Conservation (phyloP, 2,113 vertebrate species). For the Anoura caudifer region DNA sequence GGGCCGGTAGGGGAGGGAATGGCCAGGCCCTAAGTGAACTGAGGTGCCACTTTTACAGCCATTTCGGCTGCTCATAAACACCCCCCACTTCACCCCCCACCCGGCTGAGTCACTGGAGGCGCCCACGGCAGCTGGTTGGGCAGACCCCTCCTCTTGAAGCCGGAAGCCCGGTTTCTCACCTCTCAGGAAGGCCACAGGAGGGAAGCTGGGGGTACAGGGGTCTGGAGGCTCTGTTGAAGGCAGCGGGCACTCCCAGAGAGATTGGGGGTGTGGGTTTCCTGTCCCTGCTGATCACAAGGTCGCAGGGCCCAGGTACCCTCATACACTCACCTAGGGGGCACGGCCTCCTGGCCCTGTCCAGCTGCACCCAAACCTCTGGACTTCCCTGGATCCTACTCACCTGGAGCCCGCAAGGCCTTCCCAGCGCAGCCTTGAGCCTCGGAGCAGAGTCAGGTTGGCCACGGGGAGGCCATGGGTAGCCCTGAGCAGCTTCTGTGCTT, state of each 20-base stretch:
- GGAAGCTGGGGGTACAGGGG: background rate
- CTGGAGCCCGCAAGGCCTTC: constrained; percentile 13
- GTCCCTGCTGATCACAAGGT: background rate
- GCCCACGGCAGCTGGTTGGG: background rate
- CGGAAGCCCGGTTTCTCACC: constrained; percentile 32
- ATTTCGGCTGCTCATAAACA: constrained; percentile 72
- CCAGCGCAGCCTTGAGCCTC: background rate
- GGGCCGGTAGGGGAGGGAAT: constrained; percentile 40
- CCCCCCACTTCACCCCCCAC: constrained; percentile 28
- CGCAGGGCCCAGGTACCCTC: background rate
- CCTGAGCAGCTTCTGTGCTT: background rate
- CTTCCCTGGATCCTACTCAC: constrained; percentile 16
- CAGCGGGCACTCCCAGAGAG: background rate
- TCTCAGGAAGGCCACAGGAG: background rate
- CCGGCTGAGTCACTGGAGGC: constrained; percentile 19
- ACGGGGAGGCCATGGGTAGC: constrained; percentile 9
- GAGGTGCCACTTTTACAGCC: constrained; percentile 74
- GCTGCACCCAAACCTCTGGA: background rate
- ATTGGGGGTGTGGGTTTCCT: background rate
- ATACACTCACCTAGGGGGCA: background rate
- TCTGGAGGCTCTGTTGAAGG: background rate
- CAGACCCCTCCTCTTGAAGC: background rate
- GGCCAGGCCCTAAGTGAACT: constrained; percentile 44
- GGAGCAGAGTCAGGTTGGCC: constrained; percentile 28
- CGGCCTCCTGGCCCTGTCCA: background rate